Evolutionary conservation across 2,113 vertebrate species (phyloP).

Genomic region (Tragelaphus buxtoni): DNA sequence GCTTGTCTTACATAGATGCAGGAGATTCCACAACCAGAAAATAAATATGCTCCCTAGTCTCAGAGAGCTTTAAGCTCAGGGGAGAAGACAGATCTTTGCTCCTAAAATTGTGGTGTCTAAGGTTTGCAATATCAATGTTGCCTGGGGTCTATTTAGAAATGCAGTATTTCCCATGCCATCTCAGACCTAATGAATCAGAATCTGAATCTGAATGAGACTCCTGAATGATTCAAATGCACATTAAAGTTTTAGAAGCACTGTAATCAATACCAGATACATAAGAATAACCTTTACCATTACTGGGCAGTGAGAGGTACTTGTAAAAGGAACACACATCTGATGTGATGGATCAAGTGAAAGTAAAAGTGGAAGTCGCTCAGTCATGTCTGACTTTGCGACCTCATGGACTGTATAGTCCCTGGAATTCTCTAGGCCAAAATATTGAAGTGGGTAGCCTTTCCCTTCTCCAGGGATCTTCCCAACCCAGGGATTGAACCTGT

Average conservation of each 20-base stretch:
- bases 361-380: neutral
- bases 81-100: neutral
- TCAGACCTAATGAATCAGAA: neutral
- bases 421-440: neutral
- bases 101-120: neutral
- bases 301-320: neutral
- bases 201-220: neutral
- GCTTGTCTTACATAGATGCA: neutral
- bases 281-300: neutral
- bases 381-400: neutral
- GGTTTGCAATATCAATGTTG: neutral
- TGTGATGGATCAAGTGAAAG: neutral
- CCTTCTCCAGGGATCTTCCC: neutral
- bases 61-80: neutral
- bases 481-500: neutral
- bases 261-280: neutral
- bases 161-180: neutral
- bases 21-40: neutral
- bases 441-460: neutral
- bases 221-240: neutral
- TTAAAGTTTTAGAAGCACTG: neutral
- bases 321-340: neutral
- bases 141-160: neutral
- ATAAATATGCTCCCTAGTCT: neutral
- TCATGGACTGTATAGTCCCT: neutral